Conservation (phyloP, 2,113 vertebrate species). For the Uropsilus gracilis region DNA sequence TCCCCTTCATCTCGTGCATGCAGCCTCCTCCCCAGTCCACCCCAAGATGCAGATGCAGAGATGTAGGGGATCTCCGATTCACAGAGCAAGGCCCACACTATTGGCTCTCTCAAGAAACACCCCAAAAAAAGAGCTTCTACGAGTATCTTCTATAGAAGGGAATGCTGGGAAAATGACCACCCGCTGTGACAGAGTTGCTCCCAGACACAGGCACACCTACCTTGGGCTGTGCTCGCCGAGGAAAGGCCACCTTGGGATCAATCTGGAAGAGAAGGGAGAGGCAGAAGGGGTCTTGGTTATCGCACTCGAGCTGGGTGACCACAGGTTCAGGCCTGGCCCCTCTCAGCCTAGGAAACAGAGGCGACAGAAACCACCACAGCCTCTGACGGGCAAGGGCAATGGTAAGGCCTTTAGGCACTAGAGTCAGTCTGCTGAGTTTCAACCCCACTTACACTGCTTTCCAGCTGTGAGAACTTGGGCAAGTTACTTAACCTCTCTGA, state of each 20-base stretch:
- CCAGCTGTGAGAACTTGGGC: not conserved
- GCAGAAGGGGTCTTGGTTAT: not conserved
- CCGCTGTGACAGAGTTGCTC: not conserved
- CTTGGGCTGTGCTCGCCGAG: slow-evolving; percentile 98
- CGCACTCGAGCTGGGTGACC: not conserved
- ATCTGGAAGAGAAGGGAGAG: slow-evolving; percentile 89
- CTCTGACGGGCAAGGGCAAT: not conserved
- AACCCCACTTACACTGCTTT: not conserved
- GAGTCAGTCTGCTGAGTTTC: not conserved
- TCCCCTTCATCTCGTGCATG: not conserved
- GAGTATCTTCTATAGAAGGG: not conserved
- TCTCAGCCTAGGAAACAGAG: slow-evolving; percentile 8
- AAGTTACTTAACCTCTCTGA: slow-evolving; percentile 22
- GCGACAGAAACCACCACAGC: not conserved
- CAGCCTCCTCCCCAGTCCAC: not conserved
- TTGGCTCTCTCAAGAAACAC: not conserved
- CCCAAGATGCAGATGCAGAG: not conserved
- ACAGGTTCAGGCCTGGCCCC: not conserved
- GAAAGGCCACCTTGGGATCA: slow-evolving; percentile 99
- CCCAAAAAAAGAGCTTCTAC: not conserved
- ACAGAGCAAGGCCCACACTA: not conserved
- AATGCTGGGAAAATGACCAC: slow-evolving; percentile 17
- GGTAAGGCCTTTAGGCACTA: not conserved
- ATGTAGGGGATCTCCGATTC: not conserved
- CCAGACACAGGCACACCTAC: slow-evolving; percentile 84